These are phyloP conservation scores for Drosophila lowei DNA, from an alignment of 1,140 invertebrate genomes.

Conservation along the genomic window DNA sequence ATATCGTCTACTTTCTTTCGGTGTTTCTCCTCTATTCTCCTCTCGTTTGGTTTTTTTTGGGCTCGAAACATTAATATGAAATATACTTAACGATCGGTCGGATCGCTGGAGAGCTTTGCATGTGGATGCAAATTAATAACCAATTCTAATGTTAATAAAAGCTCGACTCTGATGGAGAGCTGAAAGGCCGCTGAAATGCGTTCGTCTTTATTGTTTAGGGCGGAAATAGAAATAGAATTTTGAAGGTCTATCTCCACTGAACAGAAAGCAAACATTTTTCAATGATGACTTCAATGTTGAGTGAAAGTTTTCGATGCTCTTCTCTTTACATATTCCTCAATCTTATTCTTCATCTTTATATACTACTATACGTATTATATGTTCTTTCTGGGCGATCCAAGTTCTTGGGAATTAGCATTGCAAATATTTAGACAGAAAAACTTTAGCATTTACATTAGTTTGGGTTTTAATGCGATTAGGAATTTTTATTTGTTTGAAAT, in stretches of 20 bases:
- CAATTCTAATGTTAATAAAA: slow-evolving; percentile 72
- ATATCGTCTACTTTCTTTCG: slow-evolving; percentile 38
- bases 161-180: slow-evolving; percentile 8
- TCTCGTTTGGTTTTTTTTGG: too few relatives aligned
- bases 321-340: slow-evolving; percentile 2
- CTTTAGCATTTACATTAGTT: slow-evolving; percentile 52
- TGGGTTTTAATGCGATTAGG: slow-evolving; percentile 36
- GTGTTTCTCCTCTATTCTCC: not conserved
- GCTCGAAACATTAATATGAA: slow-evolving; percentile 3
- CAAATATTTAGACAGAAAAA: slow-evolving; percentile 47
- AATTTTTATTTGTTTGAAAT: slow-evolving; percentile 36
- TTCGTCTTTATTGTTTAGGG: slow-evolving; percentile 38
- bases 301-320: slow-evolving; percentile 68
- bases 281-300: slow-evolving; percentile 42
- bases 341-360: slow-evolving; percentile 14
- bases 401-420: slow-evolving; percentile 67
- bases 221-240: slow-evolving; percentile 76
- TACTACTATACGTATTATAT: slow-evolving; percentile 1
- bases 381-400: slow-evolving; percentile 9
- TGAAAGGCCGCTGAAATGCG: slow-evolving; percentile 13
- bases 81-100: slow-evolving; percentile 28
- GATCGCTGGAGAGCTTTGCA: slow-evolving; percentile 50
- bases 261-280: slow-evolving; percentile 40
- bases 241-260: slow-evolving; percentile 48
- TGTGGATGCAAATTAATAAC: slow-evolving; percentile 74